These are phyloP conservation scores for Zaprionus tsacasi DNA, from an alignment of 1,140 invertebrate species.

Conservation along the genomic window DNA sequence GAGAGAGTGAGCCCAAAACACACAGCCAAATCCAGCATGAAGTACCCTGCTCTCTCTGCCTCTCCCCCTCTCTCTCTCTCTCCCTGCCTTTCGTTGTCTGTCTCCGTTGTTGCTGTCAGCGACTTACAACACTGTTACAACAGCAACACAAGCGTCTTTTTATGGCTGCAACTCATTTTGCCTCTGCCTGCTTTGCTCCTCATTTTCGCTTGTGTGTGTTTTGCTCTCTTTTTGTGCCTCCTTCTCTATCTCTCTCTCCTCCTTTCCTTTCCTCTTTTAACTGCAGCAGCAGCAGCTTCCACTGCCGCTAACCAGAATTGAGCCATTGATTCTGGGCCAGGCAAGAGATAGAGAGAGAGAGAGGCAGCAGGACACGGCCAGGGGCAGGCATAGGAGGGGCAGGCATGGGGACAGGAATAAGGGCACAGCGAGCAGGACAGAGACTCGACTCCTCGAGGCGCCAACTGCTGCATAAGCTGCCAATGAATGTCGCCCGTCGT, in stretches of 20 bases:
- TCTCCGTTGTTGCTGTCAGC: conserved; percentile 12
- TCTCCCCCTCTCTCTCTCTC: no score
- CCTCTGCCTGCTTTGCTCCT: background rate
- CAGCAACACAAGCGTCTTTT: conserved; percentile 22
- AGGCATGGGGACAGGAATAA: background rate
- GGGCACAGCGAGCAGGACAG: background rate
- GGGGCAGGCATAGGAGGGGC: background rate
- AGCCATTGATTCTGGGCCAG: conserved; percentile 27
- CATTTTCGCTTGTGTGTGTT: background rate
- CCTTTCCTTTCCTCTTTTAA: background rate
- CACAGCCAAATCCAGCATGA: background rate
- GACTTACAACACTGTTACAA: conserved; percentile 39
- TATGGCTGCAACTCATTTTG: conserved; percentile 21
- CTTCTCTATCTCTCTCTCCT: background rate
- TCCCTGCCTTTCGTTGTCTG: no score
- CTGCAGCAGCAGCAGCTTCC: conserved; percentile 3
- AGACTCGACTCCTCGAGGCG: conserved; percentile 3
- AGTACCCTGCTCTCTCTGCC: no score
- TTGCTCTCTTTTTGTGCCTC: background rate
- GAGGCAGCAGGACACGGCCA: background rate
- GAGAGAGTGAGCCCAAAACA: background rate
- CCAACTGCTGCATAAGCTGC: conserved; percentile 33
- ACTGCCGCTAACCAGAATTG: conserved; percentile 35
- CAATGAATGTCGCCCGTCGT: conserved; percentile 27
- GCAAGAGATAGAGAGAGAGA: background rate